A percentile compares a stretch with the other conserved stretches of the same genome.
Evolutionary conservation across 2,113 vertebrate genomes (phyloP).

Genomic region (Mustela nigripes): DNA sequence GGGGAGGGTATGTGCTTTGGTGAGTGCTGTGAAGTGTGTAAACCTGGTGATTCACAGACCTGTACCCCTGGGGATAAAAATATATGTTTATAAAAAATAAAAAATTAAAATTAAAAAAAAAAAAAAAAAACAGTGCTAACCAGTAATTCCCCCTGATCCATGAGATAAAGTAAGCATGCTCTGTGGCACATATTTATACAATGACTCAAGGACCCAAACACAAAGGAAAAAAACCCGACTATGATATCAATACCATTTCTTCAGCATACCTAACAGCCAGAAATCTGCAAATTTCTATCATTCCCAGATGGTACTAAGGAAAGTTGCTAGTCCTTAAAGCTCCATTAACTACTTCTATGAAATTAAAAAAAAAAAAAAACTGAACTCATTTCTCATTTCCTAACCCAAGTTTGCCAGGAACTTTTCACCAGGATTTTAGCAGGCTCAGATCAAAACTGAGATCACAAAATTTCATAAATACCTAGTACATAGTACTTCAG

Average conservation of each 20-base stretch:
- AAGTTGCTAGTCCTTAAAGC: not conserved
- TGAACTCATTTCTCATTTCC: conserved; percentile 23
- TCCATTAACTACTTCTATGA: conserved; percentile 1
- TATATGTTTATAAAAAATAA: no score
- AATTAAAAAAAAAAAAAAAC: not conserved
- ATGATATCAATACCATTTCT: not conserved
- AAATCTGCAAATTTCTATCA: not conserved
- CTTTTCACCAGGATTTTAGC: conserved; percentile 23
- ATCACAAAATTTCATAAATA: conserved; percentile 4
- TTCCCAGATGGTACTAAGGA: not conserved
- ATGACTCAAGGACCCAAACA: not conserved
- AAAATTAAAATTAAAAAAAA: no score
- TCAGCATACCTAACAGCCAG: not conserved
- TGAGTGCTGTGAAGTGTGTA: no score
- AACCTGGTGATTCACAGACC: no score
- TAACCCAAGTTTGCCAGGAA: conserved; percentile 2
- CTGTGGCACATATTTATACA: not conserved
- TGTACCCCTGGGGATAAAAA: no score
- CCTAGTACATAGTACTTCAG: not conserved
- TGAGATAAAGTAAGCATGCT: not conserved
- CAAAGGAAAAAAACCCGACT: not conserved
- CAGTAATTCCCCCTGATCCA: not conserved
- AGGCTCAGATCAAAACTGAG: conserved; percentile 15
- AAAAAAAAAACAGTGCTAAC: not conserved
- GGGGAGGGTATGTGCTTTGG: no score